phyloP scores from a whole-genome alignment of 2,888 invertebrate species.

The Cistogaster globosa region DNA sequence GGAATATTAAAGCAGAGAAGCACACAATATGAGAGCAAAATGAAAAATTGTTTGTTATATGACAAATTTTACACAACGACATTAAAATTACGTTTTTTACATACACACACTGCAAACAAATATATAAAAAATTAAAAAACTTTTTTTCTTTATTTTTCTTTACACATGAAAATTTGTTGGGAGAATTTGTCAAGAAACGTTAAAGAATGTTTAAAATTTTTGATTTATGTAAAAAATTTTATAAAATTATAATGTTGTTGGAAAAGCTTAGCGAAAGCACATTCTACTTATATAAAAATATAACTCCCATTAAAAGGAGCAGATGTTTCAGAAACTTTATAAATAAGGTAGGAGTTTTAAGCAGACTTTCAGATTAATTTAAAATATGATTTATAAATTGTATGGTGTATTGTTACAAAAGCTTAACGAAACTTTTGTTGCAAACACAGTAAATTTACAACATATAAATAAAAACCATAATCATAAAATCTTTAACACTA shows the following conservation, averaged over 20 bases:
- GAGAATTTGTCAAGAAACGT: conserved; percentile 25
- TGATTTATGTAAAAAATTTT: conserved; percentile 17
- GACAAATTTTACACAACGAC: conserved; percentile 38
- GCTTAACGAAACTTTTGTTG: too few relatives aligned
- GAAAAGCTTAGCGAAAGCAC: neutral
- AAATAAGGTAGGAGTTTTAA: too few relatives aligned
- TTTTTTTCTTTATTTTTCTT: conserved; percentile 6
- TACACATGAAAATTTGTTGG: conserved; percentile 28
- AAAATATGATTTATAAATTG: too few relatives aligned
- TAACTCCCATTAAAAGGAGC: too few relatives aligned
- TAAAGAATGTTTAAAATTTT: conserved; percentile 18
- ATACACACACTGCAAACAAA: neutral
- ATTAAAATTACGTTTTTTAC: conserved; percentile 19
- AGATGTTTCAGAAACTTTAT: too few relatives aligned
- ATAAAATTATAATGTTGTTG: neutral
- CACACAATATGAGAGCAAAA: neutral
- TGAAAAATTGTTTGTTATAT: conserved; percentile 15
- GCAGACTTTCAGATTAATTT: too few relatives aligned
- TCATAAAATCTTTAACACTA: too few relatives aligned
- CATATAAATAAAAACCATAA: too few relatives aligned
- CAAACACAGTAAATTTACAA: too few relatives aligned
- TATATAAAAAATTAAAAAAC: conserved; percentile 7
- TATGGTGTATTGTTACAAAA: too few relatives aligned
- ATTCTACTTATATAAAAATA: neutral
- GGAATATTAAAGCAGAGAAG: conserved; percentile 1